phyloP scores from a whole-genome alignment of 2,888 invertebrate genomes.

The Deilephila porcellus region DNA sequence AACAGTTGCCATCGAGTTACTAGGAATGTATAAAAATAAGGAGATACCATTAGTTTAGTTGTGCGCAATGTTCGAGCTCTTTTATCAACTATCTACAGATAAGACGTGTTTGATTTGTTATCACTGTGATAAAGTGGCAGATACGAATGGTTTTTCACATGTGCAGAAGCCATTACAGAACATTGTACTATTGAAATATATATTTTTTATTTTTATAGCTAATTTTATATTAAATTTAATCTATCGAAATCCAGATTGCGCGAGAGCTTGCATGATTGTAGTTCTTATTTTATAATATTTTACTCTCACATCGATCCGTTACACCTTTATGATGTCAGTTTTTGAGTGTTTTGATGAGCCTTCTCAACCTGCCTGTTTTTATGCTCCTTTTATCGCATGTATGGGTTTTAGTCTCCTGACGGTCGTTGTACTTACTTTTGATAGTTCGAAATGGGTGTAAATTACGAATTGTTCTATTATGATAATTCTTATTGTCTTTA shows the following conservation, averaged over 20 bases:
- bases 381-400: background rate
- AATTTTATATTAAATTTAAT: background rate
- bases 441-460: background rate
- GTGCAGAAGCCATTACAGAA: background rate
- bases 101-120: background rate
- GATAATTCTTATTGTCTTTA: background rate
- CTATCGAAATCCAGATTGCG: too few species aligned
- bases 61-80: slow-evolving; percentile 7
- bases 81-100: slow-evolving; percentile 14
- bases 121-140: background rate
- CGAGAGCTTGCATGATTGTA: too few species aligned
- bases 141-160: background rate
- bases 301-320: too few species aligned
- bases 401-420: background rate
- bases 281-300: too few species aligned
- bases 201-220: too few species aligned
- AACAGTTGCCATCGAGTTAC: slow-evolving; percentile 73
- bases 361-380: too few species aligned
- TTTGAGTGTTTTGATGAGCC: too few species aligned
- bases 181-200: background rate
- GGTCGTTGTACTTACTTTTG: background rate
- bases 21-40: slow-evolving; percentile 63
- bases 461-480: slow-evolving; percentile 10
- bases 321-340: too few species aligned
- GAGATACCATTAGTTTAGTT: slow-evolving; percentile 42